Evolutionary conservation across 2,113 vertebrate species (phyloP), one percentile per base, ranked within the genome.

Genomic region (Procavia capensis): DNA sequence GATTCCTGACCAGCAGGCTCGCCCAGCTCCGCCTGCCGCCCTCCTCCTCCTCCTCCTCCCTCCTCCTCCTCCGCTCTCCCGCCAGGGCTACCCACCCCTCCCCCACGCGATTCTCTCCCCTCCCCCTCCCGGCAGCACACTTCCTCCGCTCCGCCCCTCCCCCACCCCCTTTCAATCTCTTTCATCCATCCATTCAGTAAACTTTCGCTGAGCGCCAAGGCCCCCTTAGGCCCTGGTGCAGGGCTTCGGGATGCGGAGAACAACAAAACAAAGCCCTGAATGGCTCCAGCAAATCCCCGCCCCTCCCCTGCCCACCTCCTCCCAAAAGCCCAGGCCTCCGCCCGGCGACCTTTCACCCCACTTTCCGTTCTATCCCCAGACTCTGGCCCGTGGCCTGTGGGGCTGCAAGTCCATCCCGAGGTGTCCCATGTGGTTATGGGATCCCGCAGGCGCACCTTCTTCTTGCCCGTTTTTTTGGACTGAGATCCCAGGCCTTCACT

Each of bases 101-200:
- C 89, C 78, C 88, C 39, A 57, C 24, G 29, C 14, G 2, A 6
- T 27, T 29, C 34, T 24, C 76, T 70, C 76, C 61, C 61, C n/a
- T 64, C 36, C 72, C 75, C 61, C 63, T 39, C 63, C 87, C 76
- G 29, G 24, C 66, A 17, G 41, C 82, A 75, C 13, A 91, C 68
- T 92, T 88, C 70, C 91, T 88, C 82, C 0, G 25, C 91, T 88
- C 82, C 0, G 25, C 80, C 83, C 95, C 72, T 83, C 81, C 90
- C 76, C 90, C 90, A 31, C 57, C 36, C 92, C 86, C 54, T 41
- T 57, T 64, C 19, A 13, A 64, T 39, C 81, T 88, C 94, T 90
- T 96, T 94, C 88, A 93, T 79, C 88, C 70, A 39, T 79, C 91
- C 96, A 63, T 93, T 95, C 95, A 90, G 78, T 13, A 64, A 75